Evolutionary conservation across 2,113 vertebrate species (phyloP), one percentile per base, ranked within the genome.

Genomic region (Gallinago undulata): DNA sequence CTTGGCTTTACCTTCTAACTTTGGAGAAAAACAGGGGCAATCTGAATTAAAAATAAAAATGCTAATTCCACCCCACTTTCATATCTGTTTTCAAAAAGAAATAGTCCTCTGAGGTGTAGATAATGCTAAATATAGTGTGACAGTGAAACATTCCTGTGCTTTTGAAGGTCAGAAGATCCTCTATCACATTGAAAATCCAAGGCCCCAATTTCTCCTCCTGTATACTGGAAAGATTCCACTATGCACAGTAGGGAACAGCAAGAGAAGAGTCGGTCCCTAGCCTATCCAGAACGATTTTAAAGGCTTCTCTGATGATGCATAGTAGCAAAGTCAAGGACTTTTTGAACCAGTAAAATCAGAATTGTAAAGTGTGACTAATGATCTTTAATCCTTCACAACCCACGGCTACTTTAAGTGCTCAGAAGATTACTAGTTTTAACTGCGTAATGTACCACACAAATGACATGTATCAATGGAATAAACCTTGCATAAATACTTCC

Each of bases 31-130:
- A 13, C 31, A 91, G 80, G 23, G 45, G 11, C 5, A 88, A 66
- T 19, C 5, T n/a, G 66, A 94, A 94, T 82, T 59, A 43, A 96
- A 96, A 96, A 89, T 43, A 72, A 93, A 95, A 92, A 73, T 18
- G 22, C 11, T 48, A 57, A 43, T 78, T 63, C 28, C 4, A 60
- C 5, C 5, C 13, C 48, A 28, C 13, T 93, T 90, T 90, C 23
- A 50, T 48, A 43, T 86, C 35, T 78, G 18, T 60, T 86, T 77
- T 83, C 47, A 84, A 85, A 81, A 18, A 70, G 3, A 48, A 87
- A 60, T 13, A 33, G 15, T 68, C 68, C 48, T 84, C 63, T 53
- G n/a, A 51, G 83, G 5, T 30, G 22, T 30, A 77, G 33, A 35
- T 28, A 55, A 69, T 60, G 41, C 13, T 80, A 35, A 56, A 45